Conservation (phyloP, 1,140 invertebrate species). For the Diuraphis noxia region DNA sequence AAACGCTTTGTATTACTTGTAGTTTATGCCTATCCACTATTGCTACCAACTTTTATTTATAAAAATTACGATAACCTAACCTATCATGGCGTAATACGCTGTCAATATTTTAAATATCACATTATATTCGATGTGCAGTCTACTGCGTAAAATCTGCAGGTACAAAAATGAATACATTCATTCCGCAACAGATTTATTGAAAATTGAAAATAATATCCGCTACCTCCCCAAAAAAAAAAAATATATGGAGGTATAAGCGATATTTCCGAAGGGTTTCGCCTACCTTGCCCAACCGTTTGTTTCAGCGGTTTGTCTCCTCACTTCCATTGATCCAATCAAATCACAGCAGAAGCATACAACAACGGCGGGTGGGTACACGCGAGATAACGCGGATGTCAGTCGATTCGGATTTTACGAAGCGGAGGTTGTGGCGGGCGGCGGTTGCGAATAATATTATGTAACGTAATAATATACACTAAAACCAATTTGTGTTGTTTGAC, state of each 20-base stretch:
- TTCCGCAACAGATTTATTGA: neutral
- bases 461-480: neutral
- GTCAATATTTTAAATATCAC: neutral
- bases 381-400: neutral
- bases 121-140: neutral
- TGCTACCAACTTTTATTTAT: neutral
- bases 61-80: neutral
- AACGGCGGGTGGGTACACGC: too few relatives aligned
- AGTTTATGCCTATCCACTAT: neutral
- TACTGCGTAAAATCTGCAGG: neutral
- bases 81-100: neutral
- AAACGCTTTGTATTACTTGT: neutral
- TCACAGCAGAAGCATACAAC: too few relatives aligned
- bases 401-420: neutral
- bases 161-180: neutral
- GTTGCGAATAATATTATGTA: neutral
- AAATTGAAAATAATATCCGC: too few relatives aligned
- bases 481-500: conserved; percentile 27
- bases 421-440: neutral
- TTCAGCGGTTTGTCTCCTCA: neutral
- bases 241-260: neutral
- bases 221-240: neutral
- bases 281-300: too few relatives aligned
- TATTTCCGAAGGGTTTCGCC: neutral
- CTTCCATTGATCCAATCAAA: neutral